phyloP scores from a whole-genome alignment of 1,140 invertebrate genomes.

The Bombus ignitus region DNA sequence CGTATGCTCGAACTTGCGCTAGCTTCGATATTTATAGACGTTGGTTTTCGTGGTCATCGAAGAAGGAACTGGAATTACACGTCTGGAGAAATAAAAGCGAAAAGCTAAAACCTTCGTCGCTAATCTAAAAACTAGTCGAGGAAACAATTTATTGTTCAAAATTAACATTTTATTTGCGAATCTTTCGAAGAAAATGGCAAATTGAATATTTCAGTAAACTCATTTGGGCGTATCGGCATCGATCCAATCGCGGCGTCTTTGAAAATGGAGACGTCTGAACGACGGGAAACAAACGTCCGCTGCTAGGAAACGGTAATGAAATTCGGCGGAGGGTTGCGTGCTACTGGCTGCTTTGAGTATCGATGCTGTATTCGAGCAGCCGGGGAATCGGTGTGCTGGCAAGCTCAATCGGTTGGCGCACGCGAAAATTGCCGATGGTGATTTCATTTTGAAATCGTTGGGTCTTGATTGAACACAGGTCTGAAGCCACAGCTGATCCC shows the following conservation, averaged over 20 bases:
- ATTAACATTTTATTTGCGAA: not conserved
- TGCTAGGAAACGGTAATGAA: slow-evolving; percentile 47
- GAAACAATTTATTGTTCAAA: not conserved
- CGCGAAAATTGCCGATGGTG: slow-evolving; percentile 18
- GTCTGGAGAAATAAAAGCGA: not conserved
- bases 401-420: not conserved
- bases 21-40: slow-evolving; percentile 40
- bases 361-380: not conserved
- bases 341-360: slow-evolving; percentile 20
- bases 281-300: slow-evolving; percentile 38
- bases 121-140: no score
- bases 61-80: not conserved
- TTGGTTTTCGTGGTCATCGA: not conserved
- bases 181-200: not conserved
- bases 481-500: not conserved
- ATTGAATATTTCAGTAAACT: not conserved
- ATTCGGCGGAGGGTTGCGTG: slow-evolving; percentile 35
- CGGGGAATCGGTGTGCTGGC: not conserved
- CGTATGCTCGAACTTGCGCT: slow-evolving; percentile 25
- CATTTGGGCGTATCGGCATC: not conserved
- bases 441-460: slow-evolving; percentile 35
- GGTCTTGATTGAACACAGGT: not conserved
- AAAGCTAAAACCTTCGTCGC: not conserved
- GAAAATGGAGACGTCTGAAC: slow-evolving; percentile 9
- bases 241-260: not conserved